These are phyloP conservation scores for Mycteria americana DNA, from an alignment of 2,797 vertebrate species.

Conservation along the genomic window DNA sequence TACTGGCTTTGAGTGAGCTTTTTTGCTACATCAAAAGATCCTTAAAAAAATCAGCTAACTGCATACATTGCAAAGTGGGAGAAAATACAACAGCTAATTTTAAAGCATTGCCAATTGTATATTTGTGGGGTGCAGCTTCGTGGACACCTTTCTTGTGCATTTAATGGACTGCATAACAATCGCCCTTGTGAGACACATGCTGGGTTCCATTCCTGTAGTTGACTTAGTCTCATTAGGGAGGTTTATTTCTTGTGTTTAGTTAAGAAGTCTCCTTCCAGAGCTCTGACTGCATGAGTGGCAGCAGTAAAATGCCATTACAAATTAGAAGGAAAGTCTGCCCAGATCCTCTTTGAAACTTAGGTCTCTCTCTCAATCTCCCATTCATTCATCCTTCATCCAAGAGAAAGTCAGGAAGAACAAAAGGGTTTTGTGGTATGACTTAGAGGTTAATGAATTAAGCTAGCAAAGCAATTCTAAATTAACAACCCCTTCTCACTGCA, in stretches of 20 bases:
- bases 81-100: background rate
- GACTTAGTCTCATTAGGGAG: background rate
- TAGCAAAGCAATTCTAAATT: slow-evolving; percentile 1
- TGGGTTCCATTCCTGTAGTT: background rate
- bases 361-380: background rate
- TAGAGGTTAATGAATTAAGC: background rate
- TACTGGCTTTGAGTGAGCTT: background rate
- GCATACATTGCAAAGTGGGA: background rate
- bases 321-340: background rate
- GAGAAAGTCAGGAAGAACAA: background rate
- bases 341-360: background rate
- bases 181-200: background rate
- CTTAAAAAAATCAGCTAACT: background rate
- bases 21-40: background rate
- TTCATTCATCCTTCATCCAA: background rate
- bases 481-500: background rate
- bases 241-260: slow-evolving; percentile 14
- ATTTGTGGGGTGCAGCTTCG: background rate
- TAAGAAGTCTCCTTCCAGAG: background rate
- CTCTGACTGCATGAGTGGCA: background rate
- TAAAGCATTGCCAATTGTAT: background rate
- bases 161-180: background rate
- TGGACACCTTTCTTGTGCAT: background rate
- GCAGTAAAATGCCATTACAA: background rate
- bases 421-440: background rate